Evolutionary conservation across 1,140 invertebrate genomes (phyloP).

Genomic region (Ips nitidus): DNA sequence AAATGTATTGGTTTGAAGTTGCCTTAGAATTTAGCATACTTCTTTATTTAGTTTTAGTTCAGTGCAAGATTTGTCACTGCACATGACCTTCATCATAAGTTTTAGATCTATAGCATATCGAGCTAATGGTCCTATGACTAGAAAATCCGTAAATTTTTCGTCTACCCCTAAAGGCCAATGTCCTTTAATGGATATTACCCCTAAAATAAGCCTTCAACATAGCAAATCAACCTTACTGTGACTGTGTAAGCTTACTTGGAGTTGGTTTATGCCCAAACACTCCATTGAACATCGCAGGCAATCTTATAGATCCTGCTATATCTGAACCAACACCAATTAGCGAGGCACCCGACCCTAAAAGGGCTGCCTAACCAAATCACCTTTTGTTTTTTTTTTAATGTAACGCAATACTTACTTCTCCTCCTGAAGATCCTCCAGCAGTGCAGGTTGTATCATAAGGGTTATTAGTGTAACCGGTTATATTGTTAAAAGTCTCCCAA

Average conservation of each 20-base stretch:
- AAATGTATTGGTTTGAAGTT: neutral
- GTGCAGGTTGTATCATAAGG: constrained; percentile 70
- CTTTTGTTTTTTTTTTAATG: neutral
- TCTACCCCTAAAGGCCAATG: constrained; percentile 60
- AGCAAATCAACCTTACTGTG: constrained; percentile 2
- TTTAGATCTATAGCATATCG: constrained; percentile 75
- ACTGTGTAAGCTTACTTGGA: constrained; percentile 54
- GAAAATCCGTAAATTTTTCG: constrained; percentile 39
- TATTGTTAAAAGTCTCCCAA: constrained; percentile 68
- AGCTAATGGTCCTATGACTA: constrained; percentile 73
- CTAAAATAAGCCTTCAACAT: constrained; percentile 43
- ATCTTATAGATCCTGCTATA: constrained; percentile 81
- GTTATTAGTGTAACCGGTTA: constrained; percentile 75
- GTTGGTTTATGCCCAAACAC: constrained; percentile 88
- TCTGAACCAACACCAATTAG: constrained; percentile 84
- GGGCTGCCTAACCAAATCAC: constrained; percentile 57
- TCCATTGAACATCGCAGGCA: constrained; percentile 83
- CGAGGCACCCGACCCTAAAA: constrained; percentile 72
- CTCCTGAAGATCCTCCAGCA: constrained; percentile 75
- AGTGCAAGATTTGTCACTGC: constrained; percentile 53
- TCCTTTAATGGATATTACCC: constrained; percentile 58
- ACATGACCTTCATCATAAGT: constrained; percentile 64
- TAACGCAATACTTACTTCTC: constrained; percentile 59
- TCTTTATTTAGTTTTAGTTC: constrained; percentile 51
- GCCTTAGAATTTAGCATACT: constrained; percentile 14